Percentiles rank a stretch among this genome's conserved stretches.
phyloP scores from a whole-genome alignment of 2,888 invertebrate genomes.

The Drosophila formosana region DNA sequence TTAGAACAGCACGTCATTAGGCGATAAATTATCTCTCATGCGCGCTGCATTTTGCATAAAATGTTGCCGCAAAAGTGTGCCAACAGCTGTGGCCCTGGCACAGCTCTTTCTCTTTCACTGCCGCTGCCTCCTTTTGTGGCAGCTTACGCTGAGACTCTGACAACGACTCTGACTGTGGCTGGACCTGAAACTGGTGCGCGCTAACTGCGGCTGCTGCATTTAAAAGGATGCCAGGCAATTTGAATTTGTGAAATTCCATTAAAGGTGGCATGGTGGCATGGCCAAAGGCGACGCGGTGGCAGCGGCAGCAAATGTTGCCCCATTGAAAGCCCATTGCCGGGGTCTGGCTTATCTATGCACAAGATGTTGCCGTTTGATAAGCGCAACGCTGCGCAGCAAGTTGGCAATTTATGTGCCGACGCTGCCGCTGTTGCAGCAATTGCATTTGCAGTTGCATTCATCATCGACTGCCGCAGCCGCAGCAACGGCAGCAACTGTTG shows the following conservation, averaged over 20 bases:
- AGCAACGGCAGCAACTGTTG: constrained; percentile 59
- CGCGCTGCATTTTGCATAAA: constrained; percentile 73
- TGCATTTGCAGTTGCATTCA: constrained; percentile 67
- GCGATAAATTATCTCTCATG: constrained; percentile 74
- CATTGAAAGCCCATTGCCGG: constrained; percentile 27
- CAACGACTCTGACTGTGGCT: constrained; percentile 17
- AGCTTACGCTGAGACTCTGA: constrained; percentile 50
- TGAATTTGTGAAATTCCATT: constrained; percentile 81
- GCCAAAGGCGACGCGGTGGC: neutral
- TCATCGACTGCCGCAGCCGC: constrained; percentile 65
- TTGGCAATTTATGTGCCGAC: constrained; percentile 72
- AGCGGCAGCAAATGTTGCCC: constrained; percentile 34
- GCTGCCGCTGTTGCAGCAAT: constrained; percentile 32
- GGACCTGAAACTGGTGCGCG: constrained; percentile 42
- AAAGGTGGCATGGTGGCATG: constrained; percentile 36
- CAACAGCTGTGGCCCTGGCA: constrained; percentile 58
- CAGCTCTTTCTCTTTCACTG: neutral
- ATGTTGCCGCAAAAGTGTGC: constrained; percentile 75
- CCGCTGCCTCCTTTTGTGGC: neutral
- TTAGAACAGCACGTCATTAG: constrained; percentile 80
- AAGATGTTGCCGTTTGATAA: constrained; percentile 81
- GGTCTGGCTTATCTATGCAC: constrained; percentile 73
- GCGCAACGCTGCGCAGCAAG: constrained; percentile 66
- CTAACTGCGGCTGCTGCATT: constrained; percentile 45
- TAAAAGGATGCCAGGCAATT: constrained; percentile 79